These are phyloP conservation scores for Gallinago media DNA, from an alignment of 2,113 vertebrate species.

Conservation along the genomic window DNA sequence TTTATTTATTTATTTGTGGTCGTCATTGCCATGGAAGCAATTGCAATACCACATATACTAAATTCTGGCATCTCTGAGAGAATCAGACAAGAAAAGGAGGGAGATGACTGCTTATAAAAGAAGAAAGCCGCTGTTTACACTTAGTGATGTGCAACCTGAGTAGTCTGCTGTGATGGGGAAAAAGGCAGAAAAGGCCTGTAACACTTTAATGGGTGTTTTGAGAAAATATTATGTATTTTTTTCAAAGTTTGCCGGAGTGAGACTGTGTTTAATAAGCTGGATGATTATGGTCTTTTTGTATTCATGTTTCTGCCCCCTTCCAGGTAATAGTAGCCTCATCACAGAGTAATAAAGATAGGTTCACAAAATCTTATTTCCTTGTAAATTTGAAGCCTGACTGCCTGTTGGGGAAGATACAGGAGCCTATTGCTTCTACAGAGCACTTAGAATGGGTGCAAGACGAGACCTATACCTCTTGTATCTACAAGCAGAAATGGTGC, in stretches of 20 bases:
- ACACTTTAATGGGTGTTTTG: conserved; percentile 14
- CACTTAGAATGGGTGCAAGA: neutral
- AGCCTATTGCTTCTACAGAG: neutral
- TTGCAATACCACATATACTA: neutral
- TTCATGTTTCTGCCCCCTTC: neutral
- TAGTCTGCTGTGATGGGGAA: neutral
- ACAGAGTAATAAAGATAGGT: neutral
- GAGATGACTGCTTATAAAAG: neutral
- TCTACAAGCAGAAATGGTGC: neutral
- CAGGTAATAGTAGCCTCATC: neutral
- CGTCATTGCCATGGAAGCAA: neutral
- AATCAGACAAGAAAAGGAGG: neutral
- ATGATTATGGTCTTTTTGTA: neutral
- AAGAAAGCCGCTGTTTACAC: neutral
- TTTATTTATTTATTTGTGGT: neutral
- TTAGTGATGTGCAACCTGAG: neutral
- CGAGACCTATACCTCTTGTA: neutral
- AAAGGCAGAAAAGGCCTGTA: neutral
- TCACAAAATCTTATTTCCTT: neutral
- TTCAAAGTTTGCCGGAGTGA: neutral
- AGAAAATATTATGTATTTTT: neutral
- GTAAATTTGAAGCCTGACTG: neutral
- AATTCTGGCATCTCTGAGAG: neutral
- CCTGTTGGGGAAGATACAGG: neutral
- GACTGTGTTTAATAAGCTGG: neutral